Evolutionary conservation across 2,888 invertebrate species (phyloP).

Genomic region (Tinea semifulvella): DNA sequence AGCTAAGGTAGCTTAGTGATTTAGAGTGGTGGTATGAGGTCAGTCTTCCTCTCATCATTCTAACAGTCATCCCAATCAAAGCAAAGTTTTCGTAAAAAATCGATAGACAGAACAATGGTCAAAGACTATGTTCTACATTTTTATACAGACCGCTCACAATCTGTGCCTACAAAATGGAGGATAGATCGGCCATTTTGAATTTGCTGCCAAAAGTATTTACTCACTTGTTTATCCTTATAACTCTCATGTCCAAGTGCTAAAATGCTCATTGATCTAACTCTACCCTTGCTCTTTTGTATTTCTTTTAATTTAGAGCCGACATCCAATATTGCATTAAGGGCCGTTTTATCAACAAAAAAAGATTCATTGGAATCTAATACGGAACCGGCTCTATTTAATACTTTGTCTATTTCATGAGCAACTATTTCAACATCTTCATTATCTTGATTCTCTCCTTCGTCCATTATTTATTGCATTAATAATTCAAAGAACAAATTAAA

Average conservation of each 20-base stretch:
- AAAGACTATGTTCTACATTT: too few species aligned
- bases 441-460: slow-evolving; percentile 19
- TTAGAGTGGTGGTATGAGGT: too few species aligned
- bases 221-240: slow-evolving; percentile 62
- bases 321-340: slow-evolving; percentile 51
- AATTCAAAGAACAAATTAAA: too few species aligned
- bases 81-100: too few species aligned
- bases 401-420: slow-evolving; percentile 29
- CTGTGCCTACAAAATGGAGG: too few species aligned
- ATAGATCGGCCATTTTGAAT: too few species aligned
- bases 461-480: not conserved
- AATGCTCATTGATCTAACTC: slow-evolving; percentile 42
- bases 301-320: slow-evolving; percentile 43
- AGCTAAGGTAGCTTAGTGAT: too few species aligned
- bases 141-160: too few species aligned
- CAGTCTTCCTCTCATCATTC: too few species aligned
- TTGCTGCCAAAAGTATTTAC: slow-evolving; percentile 23
- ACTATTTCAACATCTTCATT: slow-evolving; percentile 29
- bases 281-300: slow-evolving; percentile 42
- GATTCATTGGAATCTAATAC: slow-evolving; percentile 21
- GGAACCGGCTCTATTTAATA: not conserved
- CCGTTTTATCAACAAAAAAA: slow-evolving; percentile 44
- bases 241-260: slow-evolving; percentile 49
- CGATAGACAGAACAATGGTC: too few species aligned
- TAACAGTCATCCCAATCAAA: too few species aligned